Evolutionary conservation across 2,888 invertebrate species (phyloP), one percentile per base, ranked within the genome.

Genomic region (Calliopum simillimum): DNA sequence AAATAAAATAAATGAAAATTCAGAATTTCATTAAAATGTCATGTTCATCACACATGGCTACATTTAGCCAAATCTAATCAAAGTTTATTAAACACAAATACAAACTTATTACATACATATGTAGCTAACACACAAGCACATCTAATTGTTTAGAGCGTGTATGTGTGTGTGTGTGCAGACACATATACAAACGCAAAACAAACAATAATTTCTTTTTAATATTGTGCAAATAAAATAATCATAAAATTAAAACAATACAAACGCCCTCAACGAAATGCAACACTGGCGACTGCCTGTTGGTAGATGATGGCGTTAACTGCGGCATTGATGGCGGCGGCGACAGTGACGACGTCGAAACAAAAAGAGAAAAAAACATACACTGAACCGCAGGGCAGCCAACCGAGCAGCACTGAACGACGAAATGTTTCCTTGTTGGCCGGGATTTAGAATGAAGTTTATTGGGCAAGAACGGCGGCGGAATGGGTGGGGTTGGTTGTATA

Each of bases 171-270:
- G 33, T 25, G 33, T 33, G 33, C 11, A 23, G 8, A 43, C 12
- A 25, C 6, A 47, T 41, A 41, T 4, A 68, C 21, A 21, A 14
- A 23, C 44, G 51, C 16, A 53, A 13, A 53, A 53, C 23, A 53
- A 67, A 44, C 44, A 58, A 65, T 67, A 71, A 73, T 73, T 73
- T 58, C 58, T 68, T 70, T 71, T 70, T 71, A 70, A 73, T 73
- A 68, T 65, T 62, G 68, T 21, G 71, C 65, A 69, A 73, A 73
- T 59, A 68, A 64, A 69, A 67, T 46, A 46, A 70, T 62, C 65
- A 59, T 67, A 59, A 70, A 71, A 69, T 64, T 63, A 64, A 69
- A 69, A 58, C 69, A 64, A 69, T 16, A 59, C 65, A 58, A 69
- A 58, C 49, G 53, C 56, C 33, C 33, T 33, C 49, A 58, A 59